Base-by-base conservation (phyloP, 1,140 invertebrate genomes). In the Tenebrio molitor region DNA sequence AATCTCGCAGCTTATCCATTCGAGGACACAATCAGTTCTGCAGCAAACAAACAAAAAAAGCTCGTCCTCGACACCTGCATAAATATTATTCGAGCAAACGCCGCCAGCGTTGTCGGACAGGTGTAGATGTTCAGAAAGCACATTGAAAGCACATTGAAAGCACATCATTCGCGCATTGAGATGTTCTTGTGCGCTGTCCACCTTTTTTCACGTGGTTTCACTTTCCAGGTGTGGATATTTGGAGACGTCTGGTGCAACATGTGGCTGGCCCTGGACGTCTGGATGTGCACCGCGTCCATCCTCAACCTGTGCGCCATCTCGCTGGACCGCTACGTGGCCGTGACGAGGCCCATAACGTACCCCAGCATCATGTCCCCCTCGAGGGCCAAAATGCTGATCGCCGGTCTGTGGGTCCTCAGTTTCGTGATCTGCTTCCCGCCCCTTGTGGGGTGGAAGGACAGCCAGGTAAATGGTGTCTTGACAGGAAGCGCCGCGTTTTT, bases 341-440 rank as follows among this genome's bases (percentile, higher is more conserved):
- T 98, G 58, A 98, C 96, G 6, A 87, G 95, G 39, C 96, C 97
- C 0, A 92, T 99, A 63, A 93, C 91, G 78, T 99, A 99, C 85
- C 94, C 96, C 0, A 92, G 91, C 84, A 93, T 96, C 75, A 97
- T 97, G 93, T 97, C 96, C 67, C 90, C 92, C 69, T 91, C 89
- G 75, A 85, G 95, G 75, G 96, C 96, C 0, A 96, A 95, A 80
- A 84, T 93, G 12, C 88, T 98, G 71, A 97, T 99, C 14, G 93
- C 91, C 36, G 89, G 89, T 2, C 92, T 98, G 3, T 99, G 97
- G 97, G 89, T 97, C 46, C 86, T 98, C 29, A 97, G 95, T 62
- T 97, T 98, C 80, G 91, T 98, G 76, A 97, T 99, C 69, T 99
- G 97, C 83, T 96, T 99, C 81, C 97, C 97, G 23, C 97, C 97